These are phyloP conservation scores for Morone chrysops DNA, from an alignment of 2,113 vertebrate genomes.

Conservation along the genomic window DNA sequence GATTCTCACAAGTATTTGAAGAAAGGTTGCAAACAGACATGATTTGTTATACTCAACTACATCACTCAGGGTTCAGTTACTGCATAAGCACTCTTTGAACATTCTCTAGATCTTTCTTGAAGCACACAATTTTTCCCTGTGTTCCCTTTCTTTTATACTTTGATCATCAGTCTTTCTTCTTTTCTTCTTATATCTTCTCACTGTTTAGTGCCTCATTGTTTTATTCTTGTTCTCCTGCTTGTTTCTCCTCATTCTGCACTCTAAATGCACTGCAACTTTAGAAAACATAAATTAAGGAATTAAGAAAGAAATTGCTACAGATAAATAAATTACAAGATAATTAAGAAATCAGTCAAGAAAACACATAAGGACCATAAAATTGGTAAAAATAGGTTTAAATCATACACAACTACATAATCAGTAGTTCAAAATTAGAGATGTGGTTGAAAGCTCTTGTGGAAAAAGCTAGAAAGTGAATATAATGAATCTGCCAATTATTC, in stretches of 20 bases:
- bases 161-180: neutral
- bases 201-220: slow-evolving; percentile 2
- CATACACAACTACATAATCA: neutral
- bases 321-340: neutral
- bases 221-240: neutral
- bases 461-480: too few species aligned
- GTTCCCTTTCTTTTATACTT: neutral
- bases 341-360: neutral
- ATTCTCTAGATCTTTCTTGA: slow-evolving; percentile 15
- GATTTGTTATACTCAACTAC: slow-evolving; percentile 24
- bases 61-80: slow-evolving; percentile 37
- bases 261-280: neutral
- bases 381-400: neutral
- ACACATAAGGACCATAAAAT: neutral
- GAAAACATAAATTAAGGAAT: neutral
- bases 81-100: slow-evolving; percentile 7
- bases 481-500: neutral
- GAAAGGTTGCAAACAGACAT: slow-evolving; percentile 15
- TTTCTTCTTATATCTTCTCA: neutral
- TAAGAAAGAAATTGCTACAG: neutral
- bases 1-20: slow-evolving; percentile 25
- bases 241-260: neutral
- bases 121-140: neutral
- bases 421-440: neutral
- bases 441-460: neutral